phyloP scores from a whole-genome alignment of 2,888 invertebrate genomes.

The Drosophila anomalata region DNA sequence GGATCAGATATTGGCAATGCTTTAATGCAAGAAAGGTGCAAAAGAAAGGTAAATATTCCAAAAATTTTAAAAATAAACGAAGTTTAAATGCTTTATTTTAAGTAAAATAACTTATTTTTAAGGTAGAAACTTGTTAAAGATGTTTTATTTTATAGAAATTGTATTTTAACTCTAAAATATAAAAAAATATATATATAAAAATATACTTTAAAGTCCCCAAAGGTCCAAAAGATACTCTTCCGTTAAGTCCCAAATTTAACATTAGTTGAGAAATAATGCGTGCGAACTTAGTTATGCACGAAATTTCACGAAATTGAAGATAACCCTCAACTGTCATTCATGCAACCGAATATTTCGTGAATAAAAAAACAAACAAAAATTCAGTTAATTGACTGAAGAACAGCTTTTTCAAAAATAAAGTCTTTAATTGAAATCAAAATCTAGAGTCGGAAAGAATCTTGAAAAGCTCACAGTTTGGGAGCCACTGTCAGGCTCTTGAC shows the following conservation, averaged over 20 bases:
- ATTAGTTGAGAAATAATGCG: constrained; percentile 63
- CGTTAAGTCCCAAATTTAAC: constrained; percentile 6
- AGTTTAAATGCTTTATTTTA: background rate
- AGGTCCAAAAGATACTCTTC: constrained; percentile 9
- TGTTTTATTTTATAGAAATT: background rate
- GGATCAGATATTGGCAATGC: constrained; percentile 51
- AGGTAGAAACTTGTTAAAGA: background rate
- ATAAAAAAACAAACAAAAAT: background rate
- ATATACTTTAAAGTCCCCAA: background rate
- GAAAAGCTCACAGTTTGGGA: constrained; percentile 38
- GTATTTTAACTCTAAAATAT: background rate
- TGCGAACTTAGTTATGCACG: constrained; percentile 65
- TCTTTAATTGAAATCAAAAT: constrained; percentile 4
- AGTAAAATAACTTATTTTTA: background rate
- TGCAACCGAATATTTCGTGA: background rate
- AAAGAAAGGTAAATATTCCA: constrained; percentile 21
- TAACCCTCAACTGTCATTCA: constrained; percentile 11
- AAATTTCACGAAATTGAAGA: constrained; percentile 52
- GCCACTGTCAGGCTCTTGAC: constrained; percentile 9
- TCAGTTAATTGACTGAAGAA: constrained; percentile 5
- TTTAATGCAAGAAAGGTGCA: constrained; percentile 46
- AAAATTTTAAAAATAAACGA: background rate
- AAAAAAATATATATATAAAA: background rate
- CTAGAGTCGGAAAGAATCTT: background rate
- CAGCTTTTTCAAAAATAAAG: constrained; percentile 15